These are phyloP conservation scores for Oreohelix idahoensis DNA, from an alignment of 1,140 invertebrate species.

Conservation along the genomic window DNA sequence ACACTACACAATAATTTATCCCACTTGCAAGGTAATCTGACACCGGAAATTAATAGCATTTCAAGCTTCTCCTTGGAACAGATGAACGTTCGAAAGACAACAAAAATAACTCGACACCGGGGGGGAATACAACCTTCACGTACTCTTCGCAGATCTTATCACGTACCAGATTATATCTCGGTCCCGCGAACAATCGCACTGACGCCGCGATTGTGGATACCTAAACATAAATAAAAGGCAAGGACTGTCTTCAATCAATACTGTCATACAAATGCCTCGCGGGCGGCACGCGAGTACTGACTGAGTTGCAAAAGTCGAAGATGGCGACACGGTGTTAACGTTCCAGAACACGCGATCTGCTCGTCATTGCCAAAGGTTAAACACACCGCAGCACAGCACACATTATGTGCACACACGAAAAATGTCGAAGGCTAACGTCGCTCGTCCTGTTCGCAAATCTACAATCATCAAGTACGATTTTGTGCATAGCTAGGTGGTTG, in stretches of 20 bases:
- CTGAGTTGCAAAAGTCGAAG: neutral
- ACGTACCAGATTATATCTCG: neutral
- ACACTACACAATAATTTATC: neutral
- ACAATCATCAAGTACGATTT: neutral
- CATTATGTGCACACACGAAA: neutral
- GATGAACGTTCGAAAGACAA: neutral
- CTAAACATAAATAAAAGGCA: neutral
- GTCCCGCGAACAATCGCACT: neutral
- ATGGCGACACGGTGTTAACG: neutral
- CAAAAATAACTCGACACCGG: neutral
- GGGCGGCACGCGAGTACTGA: neutral
- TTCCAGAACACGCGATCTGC: neutral
- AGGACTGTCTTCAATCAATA: neutral
- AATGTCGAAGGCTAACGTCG: neutral
- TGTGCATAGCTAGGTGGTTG: neutral
- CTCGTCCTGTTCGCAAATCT: neutral
- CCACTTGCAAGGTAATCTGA: neutral
- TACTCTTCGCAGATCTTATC: neutral
- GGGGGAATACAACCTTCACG: neutral
- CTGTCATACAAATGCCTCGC: neutral
- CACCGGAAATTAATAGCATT: neutral
- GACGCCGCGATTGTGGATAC: neutral
- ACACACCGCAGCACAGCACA: neutral
- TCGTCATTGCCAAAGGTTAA: neutral
- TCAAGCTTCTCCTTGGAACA: neutral